Percentiles rank a stretch among this genome's conserved stretches.
Conservation (phyloP, 2,113 vertebrate species). For the Herpetotheres cachinnans region DNA sequence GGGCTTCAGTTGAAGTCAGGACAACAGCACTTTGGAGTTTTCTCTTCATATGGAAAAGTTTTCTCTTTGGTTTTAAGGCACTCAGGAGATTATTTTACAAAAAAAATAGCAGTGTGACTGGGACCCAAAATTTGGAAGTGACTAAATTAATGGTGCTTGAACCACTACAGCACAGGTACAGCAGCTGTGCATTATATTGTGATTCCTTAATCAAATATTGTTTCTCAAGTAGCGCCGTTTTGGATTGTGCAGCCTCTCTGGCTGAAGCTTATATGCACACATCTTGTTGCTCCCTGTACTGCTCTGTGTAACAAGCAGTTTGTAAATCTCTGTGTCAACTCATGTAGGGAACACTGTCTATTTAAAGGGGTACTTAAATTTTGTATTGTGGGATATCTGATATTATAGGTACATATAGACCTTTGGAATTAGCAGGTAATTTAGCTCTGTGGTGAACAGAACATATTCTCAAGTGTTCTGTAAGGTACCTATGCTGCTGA, state of each 20-base stretch:
- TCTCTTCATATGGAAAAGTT: neutral
- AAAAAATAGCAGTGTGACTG: accelerated
- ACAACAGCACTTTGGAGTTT: accelerated
- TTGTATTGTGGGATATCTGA: neutral
- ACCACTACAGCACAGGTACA: neutral
- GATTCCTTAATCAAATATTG: neutral
- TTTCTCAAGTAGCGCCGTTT: neutral
- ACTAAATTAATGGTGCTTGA: neutral
- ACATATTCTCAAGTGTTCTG: neutral
- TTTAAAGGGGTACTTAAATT: neutral
- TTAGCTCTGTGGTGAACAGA: neutral
- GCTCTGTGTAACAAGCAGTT: neutral
- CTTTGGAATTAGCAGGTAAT: neutral
- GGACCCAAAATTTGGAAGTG: neutral
- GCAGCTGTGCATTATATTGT: neutral
- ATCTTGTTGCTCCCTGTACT: neutral
- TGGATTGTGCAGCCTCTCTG: neutral
- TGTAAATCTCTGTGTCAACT: neutral
- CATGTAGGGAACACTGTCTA: neutral
- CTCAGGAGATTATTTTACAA: neutral
- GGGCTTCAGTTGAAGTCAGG: neutral
- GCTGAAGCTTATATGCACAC: neutral
- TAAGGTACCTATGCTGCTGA: neutral
- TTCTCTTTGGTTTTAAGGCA: neutral
- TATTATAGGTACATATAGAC: neutral